phyloP scores from a whole-genome alignment of 2,797 vertebrate genomes.

The Enteromius afrohamiltoni region DNA sequence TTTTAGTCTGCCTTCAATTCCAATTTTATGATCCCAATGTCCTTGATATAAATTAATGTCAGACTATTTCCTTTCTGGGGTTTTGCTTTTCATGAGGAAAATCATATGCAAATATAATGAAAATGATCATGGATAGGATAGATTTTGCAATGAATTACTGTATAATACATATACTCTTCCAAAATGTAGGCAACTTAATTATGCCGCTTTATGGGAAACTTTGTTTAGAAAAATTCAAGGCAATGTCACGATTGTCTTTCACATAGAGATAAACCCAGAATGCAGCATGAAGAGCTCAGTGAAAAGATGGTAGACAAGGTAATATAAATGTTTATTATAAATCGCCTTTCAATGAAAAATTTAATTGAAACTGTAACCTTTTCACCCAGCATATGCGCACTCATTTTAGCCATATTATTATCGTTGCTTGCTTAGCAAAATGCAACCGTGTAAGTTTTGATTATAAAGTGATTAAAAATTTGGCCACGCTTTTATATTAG shows the following conservation, averaged over 20 bases:
- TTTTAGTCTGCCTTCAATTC: constrained; percentile 53
- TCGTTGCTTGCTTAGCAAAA: neutral
- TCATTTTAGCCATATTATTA: neutral
- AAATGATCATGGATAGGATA: neutral
- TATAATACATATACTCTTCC: neutral
- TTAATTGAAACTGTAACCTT: neutral
- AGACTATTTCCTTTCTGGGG: constrained; percentile 36
- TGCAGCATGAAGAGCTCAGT: neutral
- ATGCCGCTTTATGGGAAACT: no score
- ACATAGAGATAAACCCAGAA: neutral
- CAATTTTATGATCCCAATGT: constrained; percentile 55
- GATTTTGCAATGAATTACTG: neutral
- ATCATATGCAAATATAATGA: constrained; percentile 2
- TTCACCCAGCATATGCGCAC: neutral
- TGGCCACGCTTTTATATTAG: no score
- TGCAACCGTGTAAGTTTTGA: neutral
- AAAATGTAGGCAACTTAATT: neutral
- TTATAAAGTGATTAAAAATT: neutral
- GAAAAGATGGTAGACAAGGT: neutral
- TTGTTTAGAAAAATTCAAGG: neutral
- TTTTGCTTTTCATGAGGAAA: neutral
- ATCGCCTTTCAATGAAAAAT: neutral
- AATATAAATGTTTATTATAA: neutral
- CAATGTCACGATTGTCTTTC: neutral
- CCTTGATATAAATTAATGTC: constrained; percentile 59